Evolutionary conservation across 2,113 vertebrate species (phyloP), one percentile per base, ranked within the genome.

Genomic region (Notarius quadriscutis): DNA sequence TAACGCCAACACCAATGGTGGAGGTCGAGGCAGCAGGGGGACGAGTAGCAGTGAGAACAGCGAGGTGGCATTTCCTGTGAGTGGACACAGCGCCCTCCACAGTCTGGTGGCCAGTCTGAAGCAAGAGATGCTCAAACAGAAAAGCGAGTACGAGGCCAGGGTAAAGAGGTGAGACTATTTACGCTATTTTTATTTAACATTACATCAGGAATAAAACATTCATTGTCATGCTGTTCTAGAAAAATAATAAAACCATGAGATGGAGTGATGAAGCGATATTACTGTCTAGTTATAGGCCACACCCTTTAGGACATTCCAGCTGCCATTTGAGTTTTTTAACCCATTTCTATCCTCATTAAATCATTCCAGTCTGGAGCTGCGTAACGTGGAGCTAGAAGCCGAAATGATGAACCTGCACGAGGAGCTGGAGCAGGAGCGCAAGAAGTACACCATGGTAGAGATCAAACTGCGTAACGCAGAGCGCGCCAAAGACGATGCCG

Each of bases 361-460:
- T 25, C 57, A 77, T 67, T 92, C 9, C 91, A 99, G 98, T 93
- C 92, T 99, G 93, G 98, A 99, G 92, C 97, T 98, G 91, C 96
- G 96, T 62, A 99, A 99, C 91, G 86, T 97, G 90, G 97, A 96
- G 81, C 94, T 99, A 94, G 98, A 99, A 93, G 96, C 96, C 0
- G 97, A 99, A 91, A 97, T 99, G 96, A 94, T 97, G 91, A 95
- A 87, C 88, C 94, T 99, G 84, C 97, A 97, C 0, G 98, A 99
- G 72, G 98, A 99, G 91, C 95, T 99, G 92, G 97, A 99, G 94
- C 98, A 99, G 93, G 98, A 99, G 92, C 95, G 96, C 90, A 99
- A 99, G 93, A 99, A 99, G 92, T 99, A 97, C 94, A 99, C 97
- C 0, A 99, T 99, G 98, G 97, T 97, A n/a, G 98, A 99, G 93